Evolutionary conservation across 2,113 vertebrate species (phyloP).

Genomic region (Pedionomus torquatus): DNA sequence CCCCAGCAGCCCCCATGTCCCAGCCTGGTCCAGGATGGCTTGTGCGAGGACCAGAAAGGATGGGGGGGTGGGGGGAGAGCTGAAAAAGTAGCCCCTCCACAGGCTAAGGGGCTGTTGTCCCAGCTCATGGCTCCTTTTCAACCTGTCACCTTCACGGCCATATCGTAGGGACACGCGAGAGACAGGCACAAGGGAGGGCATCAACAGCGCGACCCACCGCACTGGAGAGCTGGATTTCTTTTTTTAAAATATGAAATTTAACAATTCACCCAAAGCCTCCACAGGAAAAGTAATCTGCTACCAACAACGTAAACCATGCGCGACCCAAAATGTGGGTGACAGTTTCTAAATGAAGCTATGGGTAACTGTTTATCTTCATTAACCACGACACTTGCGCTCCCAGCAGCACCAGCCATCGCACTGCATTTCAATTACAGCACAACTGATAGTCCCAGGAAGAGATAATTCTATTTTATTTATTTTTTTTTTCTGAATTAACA

Average conservation of each 20-base stretch:
- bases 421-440: background rate
- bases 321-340: background rate
- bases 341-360: background rate
- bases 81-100: background rate
- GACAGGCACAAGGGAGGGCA: background rate
- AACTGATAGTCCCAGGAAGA: background rate
- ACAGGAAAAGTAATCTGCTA: background rate
- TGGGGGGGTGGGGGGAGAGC: too few species aligned
- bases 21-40: background rate
- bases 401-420: background rate
- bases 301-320: background rate
- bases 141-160: background rate
- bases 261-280: background rate
- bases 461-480: background rate
- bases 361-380: background rate
- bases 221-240: background rate
- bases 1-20: background rate
- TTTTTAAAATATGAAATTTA: background rate
- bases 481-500: background rate
- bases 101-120: background rate
- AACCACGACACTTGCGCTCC: background rate
- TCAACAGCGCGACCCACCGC: background rate
- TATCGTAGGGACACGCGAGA: fast-evolving
- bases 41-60: background rate
- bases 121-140: background rate